phyloP scores from a whole-genome alignment of 2,113 vertebrate species.

The Nycticorax nycticorax region DNA sequence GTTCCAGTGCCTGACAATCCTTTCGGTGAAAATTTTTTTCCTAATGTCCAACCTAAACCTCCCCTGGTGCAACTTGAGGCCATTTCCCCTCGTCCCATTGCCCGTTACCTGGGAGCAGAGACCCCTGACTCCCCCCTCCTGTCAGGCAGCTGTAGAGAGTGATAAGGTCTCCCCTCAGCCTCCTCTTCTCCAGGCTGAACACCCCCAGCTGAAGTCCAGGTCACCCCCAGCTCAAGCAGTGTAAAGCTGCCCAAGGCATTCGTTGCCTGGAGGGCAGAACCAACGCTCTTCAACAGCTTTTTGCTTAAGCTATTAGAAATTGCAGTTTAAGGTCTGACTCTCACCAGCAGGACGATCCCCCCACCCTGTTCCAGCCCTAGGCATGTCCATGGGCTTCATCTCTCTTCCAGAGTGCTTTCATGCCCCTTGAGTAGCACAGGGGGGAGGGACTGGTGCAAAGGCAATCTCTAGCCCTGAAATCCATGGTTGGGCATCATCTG shows the following conservation, averaged over 20 bases:
- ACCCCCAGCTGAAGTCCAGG: background rate
- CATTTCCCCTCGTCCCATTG: too few species aligned
- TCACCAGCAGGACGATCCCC: background rate
- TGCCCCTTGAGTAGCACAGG: background rate
- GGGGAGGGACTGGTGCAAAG: background rate
- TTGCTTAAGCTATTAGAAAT: background rate
- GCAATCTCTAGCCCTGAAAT: background rate
- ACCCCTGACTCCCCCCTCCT: too few species aligned
- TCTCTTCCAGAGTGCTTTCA: background rate
- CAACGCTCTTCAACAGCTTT: background rate
- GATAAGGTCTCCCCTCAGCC: too few species aligned
- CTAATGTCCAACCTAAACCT: too few species aligned
- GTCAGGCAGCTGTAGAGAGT: too few species aligned
- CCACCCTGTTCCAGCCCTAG: background rate
- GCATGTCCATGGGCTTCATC: background rate
- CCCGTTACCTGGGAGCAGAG: too few species aligned
- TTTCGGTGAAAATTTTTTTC: too few species aligned
- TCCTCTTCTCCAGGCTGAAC: too few species aligned
- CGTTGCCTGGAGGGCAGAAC: background rate
- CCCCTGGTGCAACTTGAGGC: too few species aligned
- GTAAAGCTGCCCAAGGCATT: background rate
- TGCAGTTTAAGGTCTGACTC: background rate
- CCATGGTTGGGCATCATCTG: background rate
- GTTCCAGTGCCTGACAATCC: too few species aligned
- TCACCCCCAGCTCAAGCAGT: background rate